Evolutionary conservation across 1,140 invertebrate species (phyloP), one percentile per base, ranked within the genome.

Genomic region (Drosophila paulistorum): DNA sequence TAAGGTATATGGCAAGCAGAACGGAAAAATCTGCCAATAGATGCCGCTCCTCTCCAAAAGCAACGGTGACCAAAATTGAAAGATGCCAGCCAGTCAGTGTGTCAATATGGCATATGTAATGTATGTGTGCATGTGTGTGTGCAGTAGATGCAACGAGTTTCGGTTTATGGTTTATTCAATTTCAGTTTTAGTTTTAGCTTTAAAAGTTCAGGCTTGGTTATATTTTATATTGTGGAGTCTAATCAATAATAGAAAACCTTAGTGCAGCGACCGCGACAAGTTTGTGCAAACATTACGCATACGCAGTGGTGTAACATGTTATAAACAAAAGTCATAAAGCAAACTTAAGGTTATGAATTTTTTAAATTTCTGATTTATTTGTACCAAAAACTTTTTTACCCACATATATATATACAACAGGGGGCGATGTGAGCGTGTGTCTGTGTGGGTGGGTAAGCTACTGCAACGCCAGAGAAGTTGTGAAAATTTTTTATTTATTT

Each of bases 321-420:
- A 74, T 86, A 77, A 86, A 87, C 79, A 86, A 81, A 78, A 86
- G 79, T 83, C 84, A 81, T 79, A 81, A 75, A 79, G 80, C 85
- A 84, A 89, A 84, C 81, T 89, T 89, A 75, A 89, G 81, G 80
- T 89, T 89, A 89, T 89, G 85, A 84, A 89, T 89, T 89, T 77
- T 75, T 89, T 74, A 89, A 89, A 89, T 89, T 78, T 59, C 74
- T 90, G 80, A 89, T 89, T 90, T 89, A 89, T 89, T 81, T 89
- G 71, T 59, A 71, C n/a, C 71, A 57, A 57, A 78, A 84, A 83
- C 61, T 89, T 89, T 77, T 75, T 45, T 71, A 62, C 57, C 17
- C 58, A 20, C 42, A 59, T 61, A 48, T 2, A 26, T 26, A 30
- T 7, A 30, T 42, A 68, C 60, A 23, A 55, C 26, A 62, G 13